These are phyloP conservation scores for Toxotes chatareus DNA, from an alignment of 2,113 vertebrate genomes.

Conservation along the genomic window DNA sequence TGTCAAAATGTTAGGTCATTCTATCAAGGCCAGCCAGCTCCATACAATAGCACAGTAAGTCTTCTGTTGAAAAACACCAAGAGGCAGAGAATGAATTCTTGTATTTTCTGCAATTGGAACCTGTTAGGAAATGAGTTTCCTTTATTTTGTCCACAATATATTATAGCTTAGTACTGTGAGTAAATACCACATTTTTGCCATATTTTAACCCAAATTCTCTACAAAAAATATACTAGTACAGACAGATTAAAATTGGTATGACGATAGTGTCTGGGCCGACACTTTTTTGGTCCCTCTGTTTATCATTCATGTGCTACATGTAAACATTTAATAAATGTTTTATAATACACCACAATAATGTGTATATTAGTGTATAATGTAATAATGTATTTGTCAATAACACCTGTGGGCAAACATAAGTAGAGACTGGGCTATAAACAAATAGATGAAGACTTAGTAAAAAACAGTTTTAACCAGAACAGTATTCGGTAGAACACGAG, in stretches of 20 bases:
- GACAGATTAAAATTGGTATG: background rate
- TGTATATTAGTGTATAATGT: background rate
- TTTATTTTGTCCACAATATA: conserved; percentile 38
- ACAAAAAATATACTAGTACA: background rate
- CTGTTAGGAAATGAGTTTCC: conserved; percentile 43
- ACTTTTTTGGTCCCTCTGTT: background rate
- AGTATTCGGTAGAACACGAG: too few species aligned
- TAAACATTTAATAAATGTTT: background rate
- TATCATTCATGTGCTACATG: background rate
- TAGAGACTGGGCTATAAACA: background rate
- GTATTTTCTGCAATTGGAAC: conserved; percentile 53
- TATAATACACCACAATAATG: background rate
- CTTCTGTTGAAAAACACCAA: conserved; percentile 72
- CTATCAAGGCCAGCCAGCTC: conserved; percentile 72
- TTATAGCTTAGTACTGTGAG: conserved; percentile 9
- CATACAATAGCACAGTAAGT: conserved; percentile 71
- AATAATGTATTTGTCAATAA: background rate
- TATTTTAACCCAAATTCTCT: background rate
- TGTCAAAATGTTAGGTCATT: conserved; percentile 93
- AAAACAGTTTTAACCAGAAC: background rate
- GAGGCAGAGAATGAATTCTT: conserved; percentile 59
- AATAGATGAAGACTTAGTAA: background rate
- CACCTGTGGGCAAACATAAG: background rate
- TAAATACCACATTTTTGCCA: background rate
- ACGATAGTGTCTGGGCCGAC: background rate